Base-by-base conservation (phyloP, 2,888 invertebrate species). In the Thera obeliscata region DNA sequence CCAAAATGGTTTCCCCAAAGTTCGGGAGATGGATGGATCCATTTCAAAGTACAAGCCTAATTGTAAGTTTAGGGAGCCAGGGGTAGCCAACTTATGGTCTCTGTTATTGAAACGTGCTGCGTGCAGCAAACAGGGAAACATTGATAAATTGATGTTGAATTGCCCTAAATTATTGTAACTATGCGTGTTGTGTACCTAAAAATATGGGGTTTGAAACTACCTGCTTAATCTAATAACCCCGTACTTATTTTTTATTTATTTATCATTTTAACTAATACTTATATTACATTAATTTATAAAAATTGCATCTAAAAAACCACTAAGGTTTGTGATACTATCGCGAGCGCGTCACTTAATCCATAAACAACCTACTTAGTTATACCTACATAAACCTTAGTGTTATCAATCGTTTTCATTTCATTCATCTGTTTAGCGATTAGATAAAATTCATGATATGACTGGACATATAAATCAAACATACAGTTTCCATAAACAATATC, bases 11-110 rank as follows among this genome's bases (percentile, higher is more conserved):
- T 85, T 81, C 82, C 77, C 76, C 76, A 80, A 86, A 88, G 83
- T 88, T 87, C 79, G 74, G 41, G 81, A 85, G 88, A 89, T 83
- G 83, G 85, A 90, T 89, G 85, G 82, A 81, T 85, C 82, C 80
- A 82, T 88, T 86, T 76, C 79, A 77, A 78, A 85, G 83, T 46
- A 46, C 77, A 81, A 72, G 83, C 75, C 82, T 87, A 85, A 87
- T 87, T 85, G 85, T 83, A 80, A 87, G 83, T 85, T 83, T 78
- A 70, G 78, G 81, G 73, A 68, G 66, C 61, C 66, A 61, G 48
- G 66, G 64, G 67, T 59, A 64, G 63, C 56, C 61, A 75, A 74
- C 76, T 75, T 76, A 78, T 67, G 65, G 71, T 62, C 68, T 66
- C 55, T 68, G 74, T 79, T 75, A 79, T 76, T 71, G 74, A 72